Evolutionary conservation across 2,797 vertebrate species (phyloP), one percentile per base, ranked within the genome.

Genomic region (Brachymystax lenok): DNA sequence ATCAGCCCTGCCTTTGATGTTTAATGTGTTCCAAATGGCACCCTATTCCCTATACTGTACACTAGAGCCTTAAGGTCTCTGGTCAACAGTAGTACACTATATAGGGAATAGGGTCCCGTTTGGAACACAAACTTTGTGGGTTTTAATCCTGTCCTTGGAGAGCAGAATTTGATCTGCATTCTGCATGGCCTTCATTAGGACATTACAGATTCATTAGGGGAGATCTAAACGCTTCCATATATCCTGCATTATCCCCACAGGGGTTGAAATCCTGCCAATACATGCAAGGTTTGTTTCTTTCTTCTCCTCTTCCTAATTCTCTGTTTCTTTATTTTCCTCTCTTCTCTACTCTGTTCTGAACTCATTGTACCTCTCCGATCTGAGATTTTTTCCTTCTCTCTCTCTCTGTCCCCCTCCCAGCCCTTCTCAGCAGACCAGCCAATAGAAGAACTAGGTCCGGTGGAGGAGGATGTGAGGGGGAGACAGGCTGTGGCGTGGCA

Each of bases 221-320:
- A 81, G 86, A 84, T 89, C 73, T 92, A 93, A 93, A 89, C 86
- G 90, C 79, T 94, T 92, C 92, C 92, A 92, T 92, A 85, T 83
- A 87, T 86, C 78, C 83, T 12, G 71, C 83, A 80, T 87, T 82
- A 85, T 85, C 78, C 84, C 78, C 19, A 28, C 69, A 80, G 80
- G 80, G 77, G 84, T 87, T 87, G 82, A 89, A 84, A 86, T 75
- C 68, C 83, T 85, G 81, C 88, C 85, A 86, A 74, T 85, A 28
- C 82, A 78, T 68, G 85, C 78, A 74, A 77, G 82, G 75, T 74
- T 69, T 79, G 70, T 69, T 80, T 33, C 63, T 79, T 74, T 40
- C 79, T 59, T 73, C 67, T 70, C 52, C 28, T 10, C 40, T 40
- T 6, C 21, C 35, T 14, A n/a, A 17, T 17, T 33, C 50, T 40